Conservation (phyloP, 2,888 invertebrate species). For the Melanchra persicariae region DNA sequence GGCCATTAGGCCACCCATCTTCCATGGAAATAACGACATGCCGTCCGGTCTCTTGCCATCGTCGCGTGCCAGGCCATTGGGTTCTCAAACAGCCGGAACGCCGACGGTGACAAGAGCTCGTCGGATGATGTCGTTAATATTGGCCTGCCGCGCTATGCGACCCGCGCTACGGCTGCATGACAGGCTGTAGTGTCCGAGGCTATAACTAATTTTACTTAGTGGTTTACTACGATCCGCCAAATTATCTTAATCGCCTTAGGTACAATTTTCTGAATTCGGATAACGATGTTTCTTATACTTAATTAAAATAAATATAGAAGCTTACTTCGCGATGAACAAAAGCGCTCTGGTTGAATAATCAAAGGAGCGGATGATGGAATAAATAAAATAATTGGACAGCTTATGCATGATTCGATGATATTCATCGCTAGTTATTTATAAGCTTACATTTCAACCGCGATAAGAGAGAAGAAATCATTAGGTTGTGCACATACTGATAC, state of each 20-base stretch:
- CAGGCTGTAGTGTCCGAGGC: no score
- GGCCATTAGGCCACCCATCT: no score
- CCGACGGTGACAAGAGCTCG: no score
- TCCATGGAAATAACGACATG: no score
- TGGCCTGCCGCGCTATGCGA: no score
- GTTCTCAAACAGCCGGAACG: no score
- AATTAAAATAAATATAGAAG: neutral
- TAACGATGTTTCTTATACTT: neutral
- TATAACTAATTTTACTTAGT: no score
- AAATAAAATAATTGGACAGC: constrained; percentile 2
- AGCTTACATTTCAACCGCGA: neutral
- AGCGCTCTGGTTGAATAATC: constrained; percentile 9
- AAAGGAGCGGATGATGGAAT: constrained; percentile 2
- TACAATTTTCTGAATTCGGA: neutral
- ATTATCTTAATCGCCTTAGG: neutral
- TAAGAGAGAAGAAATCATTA: neutral
- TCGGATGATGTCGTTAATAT: no score
- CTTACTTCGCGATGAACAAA: constrained; percentile 2
- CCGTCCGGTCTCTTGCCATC: no score
- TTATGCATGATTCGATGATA: neutral
- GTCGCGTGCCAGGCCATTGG: no score
- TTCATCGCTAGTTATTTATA: neutral
- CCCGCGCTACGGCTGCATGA: no score
- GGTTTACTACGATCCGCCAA: neutral
- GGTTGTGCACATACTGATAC: neutral